Percentiles rank a stretch among this genome's conserved stretches.
Evolutionary conservation across 2,888 invertebrate genomes (phyloP).

Genomic region (Agrotis exclamationis): DNA sequence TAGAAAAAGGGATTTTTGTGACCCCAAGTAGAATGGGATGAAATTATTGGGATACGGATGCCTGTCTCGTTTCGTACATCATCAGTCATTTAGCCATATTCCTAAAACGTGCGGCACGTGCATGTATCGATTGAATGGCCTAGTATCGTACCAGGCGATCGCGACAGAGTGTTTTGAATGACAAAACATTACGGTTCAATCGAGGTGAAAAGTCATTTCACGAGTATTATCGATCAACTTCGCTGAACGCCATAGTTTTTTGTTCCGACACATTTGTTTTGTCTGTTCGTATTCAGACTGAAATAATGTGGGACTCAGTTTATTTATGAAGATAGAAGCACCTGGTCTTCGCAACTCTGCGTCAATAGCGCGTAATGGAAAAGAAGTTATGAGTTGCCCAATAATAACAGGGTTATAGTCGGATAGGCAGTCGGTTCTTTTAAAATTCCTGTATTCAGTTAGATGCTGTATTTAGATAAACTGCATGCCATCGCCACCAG

Average conservation of each 20-base stretch:
- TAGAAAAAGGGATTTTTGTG: too few relatives aligned
- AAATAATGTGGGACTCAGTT: background rate
- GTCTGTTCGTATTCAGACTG: background rate
- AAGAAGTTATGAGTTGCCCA: background rate
- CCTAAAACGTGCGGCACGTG: slow-evolving; percentile 31
- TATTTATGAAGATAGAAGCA: background rate
- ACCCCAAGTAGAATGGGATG: too few relatives aligned
- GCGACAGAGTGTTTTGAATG: slow-evolving; percentile 69
- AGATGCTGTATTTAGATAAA: background rate
- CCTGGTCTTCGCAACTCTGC: too few relatives aligned
- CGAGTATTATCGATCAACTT: slow-evolving; percentile 26
- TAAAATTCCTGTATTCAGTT: background rate
- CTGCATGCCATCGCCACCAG: background rate
- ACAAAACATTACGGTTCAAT: slow-evolving; percentile 71
- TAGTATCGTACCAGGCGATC: slow-evolving; percentile 65
- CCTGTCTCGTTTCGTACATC: background rate
- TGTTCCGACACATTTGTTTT: slow-evolving; percentile 4
- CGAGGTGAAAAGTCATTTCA: slow-evolving; percentile 58
- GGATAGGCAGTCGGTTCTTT: background rate
- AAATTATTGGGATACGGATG: background rate
- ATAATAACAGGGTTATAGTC: background rate
- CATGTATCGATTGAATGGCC: slow-evolving; percentile 46
- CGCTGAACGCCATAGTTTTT: slow-evolving; percentile 7
- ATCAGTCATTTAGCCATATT: slow-evolving; percentile 32
- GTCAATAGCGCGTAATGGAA: too few relatives aligned